phyloP scores from a whole-genome alignment of 2,797 vertebrate species.

The Clarias pachynema region DNA sequence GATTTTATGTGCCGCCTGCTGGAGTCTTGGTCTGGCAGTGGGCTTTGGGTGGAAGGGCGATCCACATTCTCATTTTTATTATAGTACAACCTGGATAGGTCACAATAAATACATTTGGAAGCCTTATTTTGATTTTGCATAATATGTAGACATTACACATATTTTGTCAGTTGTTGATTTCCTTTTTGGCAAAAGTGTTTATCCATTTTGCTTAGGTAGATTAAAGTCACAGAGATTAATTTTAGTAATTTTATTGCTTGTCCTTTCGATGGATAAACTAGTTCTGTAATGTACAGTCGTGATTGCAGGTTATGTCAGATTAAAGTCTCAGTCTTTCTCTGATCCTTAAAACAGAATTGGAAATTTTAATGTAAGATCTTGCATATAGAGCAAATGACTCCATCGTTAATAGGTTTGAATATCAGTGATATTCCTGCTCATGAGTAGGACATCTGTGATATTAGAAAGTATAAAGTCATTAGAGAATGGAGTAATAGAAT shows the following conservation, averaged over 20 bases:
- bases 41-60: background rate
- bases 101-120: background rate
- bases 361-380: background rate
- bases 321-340: background rate
- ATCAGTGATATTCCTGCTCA: background rate
- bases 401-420: background rate
- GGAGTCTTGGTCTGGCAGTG: background rate
- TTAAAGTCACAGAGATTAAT: background rate
- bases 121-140: background rate
- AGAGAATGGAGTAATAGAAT: constrained; percentile 1
- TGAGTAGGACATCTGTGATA: background rate
- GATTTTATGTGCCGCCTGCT: background rate
- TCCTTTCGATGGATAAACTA: background rate
- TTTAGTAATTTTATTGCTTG: background rate
- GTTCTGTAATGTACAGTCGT: background rate
- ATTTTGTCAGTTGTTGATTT: background rate
- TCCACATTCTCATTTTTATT: background rate
- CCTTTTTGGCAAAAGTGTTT: background rate
- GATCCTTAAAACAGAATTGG: background rate
- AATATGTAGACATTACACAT: background rate
- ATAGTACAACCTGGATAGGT: background rate
- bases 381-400: background rate
- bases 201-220: background rate
- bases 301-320: background rate
- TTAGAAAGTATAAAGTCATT: constrained; percentile 6